These are phyloP conservation scores for Caenorhabditis sp. DNA, from an alignment of 2,888 invertebrate genomes.

Conservation along the genomic window DNA sequence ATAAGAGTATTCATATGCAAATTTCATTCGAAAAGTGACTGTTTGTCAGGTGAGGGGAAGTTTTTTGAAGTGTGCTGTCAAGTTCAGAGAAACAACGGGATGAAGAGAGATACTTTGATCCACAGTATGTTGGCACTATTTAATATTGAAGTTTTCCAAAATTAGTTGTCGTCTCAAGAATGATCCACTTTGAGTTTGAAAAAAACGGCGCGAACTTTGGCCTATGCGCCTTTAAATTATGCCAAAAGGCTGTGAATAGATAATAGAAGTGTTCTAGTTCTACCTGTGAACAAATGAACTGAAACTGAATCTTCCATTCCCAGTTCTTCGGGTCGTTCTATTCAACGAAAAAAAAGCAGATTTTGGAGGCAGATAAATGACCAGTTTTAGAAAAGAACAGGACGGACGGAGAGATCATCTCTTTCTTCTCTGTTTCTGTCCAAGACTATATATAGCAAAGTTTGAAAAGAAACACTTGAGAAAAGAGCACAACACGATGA, in stretches of 20 bases:
- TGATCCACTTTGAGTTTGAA: too few species aligned
- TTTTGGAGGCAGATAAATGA: conserved; percentile 39
- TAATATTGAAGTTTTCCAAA: too few species aligned
- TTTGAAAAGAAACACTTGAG: conserved; percentile 38
- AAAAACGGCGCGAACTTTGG: too few species aligned
- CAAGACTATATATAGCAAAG: conserved; percentile 38
- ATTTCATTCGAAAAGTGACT: neutral
- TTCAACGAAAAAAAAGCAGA: conserved; percentile 14
- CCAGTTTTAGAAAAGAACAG: conserved; percentile 25
- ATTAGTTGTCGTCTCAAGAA: too few species aligned
- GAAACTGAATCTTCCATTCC: conserved; percentile 5
- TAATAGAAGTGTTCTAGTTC: neutral
- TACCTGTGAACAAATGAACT: neutral
- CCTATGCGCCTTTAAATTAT: too few species aligned
- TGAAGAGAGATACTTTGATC: too few species aligned
- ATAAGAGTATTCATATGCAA: neutral
- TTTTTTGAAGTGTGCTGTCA: conserved; percentile 12
- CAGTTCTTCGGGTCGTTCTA: neutral
- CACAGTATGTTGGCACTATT: too few species aligned
- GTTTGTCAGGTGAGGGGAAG: neutral
- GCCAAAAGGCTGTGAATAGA: too few species aligned
- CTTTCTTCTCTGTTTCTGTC: neutral
- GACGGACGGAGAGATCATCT: neutral
- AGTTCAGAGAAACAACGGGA: too few species aligned
- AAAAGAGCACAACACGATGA: conserved; percentile 45